A percentile compares a stretch with the other conserved stretches of the same genome.
These are phyloP conservation scores for Euwallacea fornicatus DNA, from an alignment of 1,140 invertebrate species.

Conservation along the genomic window DNA sequence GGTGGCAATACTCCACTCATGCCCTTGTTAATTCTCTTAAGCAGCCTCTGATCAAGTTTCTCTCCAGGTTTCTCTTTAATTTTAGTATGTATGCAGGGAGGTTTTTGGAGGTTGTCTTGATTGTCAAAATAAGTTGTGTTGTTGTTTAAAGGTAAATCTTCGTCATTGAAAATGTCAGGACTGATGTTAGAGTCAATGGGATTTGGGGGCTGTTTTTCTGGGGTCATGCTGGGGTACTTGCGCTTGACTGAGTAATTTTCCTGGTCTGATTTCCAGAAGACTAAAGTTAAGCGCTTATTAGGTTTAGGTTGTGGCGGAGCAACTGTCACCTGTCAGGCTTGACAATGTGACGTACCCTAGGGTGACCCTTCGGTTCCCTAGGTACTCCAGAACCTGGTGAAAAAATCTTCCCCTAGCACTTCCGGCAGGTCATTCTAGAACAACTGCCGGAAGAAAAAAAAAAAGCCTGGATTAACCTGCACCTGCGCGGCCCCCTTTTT, in stretches of 20 bases:
- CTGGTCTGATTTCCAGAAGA: slow-evolving; percentile 40
- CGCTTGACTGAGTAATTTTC: slow-evolving; percentile 38
- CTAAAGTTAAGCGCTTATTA: slow-evolving; percentile 31
- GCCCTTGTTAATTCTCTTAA: slow-evolving; percentile 54
- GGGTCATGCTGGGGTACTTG: slow-evolving; percentile 41
- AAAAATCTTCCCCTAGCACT: no score
- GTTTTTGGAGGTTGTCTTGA: background rate
- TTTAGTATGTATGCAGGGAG: background rate
- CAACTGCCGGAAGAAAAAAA: no score
- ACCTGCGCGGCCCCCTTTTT: no score
- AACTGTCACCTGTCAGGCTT: no score
- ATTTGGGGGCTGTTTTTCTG: slow-evolving; percentile 41
- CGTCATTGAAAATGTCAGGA: slow-evolving; percentile 61
- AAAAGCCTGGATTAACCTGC: no score
- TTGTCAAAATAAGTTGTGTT: slow-evolving; percentile 14
- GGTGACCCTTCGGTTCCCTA: no score
- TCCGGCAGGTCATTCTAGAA: no score
- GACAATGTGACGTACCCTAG: no score
- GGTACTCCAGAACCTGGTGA: no score
- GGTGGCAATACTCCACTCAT: slow-evolving; percentile 66
- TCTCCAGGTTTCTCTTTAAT: slow-evolving; percentile 41
- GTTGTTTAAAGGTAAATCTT: slow-evolving; percentile 39
- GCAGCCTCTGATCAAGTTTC: slow-evolving; percentile 46
- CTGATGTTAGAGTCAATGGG: slow-evolving; percentile 47
- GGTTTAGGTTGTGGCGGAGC: slow-evolving; percentile 19